Evolutionary conservation across 2,797 vertebrate genomes (phyloP).

Genomic region (Paramormyrops hopkinsi): DNA sequence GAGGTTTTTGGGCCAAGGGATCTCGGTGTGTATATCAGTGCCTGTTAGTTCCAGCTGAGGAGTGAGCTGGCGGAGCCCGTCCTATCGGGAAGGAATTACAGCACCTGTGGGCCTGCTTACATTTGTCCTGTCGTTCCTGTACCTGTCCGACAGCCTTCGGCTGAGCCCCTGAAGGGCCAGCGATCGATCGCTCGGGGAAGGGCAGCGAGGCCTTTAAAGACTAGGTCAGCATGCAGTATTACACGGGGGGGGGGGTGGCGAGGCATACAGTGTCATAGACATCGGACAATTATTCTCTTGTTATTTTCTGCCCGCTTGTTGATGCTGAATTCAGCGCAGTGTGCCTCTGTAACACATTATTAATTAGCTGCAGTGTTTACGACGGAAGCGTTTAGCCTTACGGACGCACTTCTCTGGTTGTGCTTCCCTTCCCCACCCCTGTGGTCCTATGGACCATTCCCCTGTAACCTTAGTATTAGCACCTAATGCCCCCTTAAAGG

Average conservation of each 20-base stretch:
- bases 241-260: background rate
- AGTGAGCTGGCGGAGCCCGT: background rate
- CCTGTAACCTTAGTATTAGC: background rate
- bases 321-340: background rate
- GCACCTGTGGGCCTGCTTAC: background rate
- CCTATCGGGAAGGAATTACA: background rate
- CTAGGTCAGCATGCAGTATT: background rate
- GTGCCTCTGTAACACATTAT: background rate
- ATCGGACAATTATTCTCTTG: background rate
- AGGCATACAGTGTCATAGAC: background rate
- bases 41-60: constrained; percentile 8
- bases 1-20: background rate
- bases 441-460: background rate
- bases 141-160: background rate
- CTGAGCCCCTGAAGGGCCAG: background rate
- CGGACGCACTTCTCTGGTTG: background rate
- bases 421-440: background rate
- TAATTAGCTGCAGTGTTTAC: background rate
- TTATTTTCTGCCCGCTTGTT: background rate
- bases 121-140: background rate
- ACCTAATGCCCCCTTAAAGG: background rate
- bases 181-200: background rate
- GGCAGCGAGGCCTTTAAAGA: background rate
- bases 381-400: background rate
- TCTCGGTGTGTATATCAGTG: background rate